Evolutionary conservation across 2,888 invertebrate genomes (phyloP).

Genomic region (Sthenelais limicola): DNA sequence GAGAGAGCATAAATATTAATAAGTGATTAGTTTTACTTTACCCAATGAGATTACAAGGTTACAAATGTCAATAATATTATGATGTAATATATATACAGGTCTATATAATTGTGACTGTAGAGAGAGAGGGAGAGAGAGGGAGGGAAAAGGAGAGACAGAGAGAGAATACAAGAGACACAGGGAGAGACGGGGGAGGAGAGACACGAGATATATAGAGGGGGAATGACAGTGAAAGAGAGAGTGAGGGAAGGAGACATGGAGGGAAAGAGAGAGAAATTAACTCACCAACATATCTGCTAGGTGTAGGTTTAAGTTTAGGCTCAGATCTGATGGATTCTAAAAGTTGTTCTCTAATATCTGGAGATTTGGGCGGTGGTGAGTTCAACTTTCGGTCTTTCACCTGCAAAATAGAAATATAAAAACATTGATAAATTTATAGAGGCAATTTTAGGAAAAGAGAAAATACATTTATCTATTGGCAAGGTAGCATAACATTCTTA

Average conservation of each 20-base stretch:
- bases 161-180: neutral
- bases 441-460: too few species aligned
- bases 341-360: slow-evolving; percentile 63
- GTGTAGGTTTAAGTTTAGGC: slow-evolving; percentile 57
- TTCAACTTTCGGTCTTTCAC: slow-evolving; percentile 62
- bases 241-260: neutral
- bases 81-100: too few species aligned
- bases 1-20: too few species aligned
- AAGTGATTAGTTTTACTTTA: too few species aligned
- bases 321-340: slow-evolving; percentile 63
- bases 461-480: too few species aligned
- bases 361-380: slow-evolving; percentile 56
- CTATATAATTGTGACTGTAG: too few species aligned
- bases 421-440: too few species aligned
- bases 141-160: neutral
- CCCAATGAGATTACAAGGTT: too few species aligned
- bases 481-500: too few species aligned
- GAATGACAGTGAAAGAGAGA: neutral
- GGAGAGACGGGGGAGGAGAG: neutral
- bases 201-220: neutral
- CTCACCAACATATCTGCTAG: slow-evolving; percentile 43
- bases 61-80: too few species aligned
- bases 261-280: neutral
- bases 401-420: slow-evolving; percentile 52
- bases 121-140: slow-evolving; percentile 1